Conservation (phyloP, 2,888 invertebrate genomes). For the Dynastes hyllus region DNA sequence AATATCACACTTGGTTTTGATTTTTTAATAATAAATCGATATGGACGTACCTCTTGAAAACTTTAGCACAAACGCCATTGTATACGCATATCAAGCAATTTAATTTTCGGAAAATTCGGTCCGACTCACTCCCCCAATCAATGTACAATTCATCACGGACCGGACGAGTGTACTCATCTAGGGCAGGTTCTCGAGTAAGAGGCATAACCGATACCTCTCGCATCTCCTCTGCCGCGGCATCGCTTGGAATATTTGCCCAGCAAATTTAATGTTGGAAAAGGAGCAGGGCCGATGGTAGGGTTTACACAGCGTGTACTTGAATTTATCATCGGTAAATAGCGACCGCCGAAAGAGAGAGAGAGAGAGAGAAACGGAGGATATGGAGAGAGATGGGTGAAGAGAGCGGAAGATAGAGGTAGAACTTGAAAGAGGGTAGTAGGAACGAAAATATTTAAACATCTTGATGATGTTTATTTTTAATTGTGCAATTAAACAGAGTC, state of each 20-base stretch:
- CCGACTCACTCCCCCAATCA: conserved; percentile 37
- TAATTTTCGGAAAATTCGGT: conserved; percentile 41
- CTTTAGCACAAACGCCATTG: conserved; percentile 15
- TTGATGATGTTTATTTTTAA: conserved; percentile 56
- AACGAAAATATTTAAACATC: conserved; percentile 51
- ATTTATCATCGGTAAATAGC: conserved; percentile 48
- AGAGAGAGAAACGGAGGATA: neutral
- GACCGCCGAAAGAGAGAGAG: conserved; percentile 14
- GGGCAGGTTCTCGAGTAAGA: conserved; percentile 19
- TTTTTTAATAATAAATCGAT: neutral
- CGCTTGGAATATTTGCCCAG: conserved; percentile 41
- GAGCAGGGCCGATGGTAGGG: conserved; percentile 31
- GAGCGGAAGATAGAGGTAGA: neutral
- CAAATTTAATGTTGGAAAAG: conserved; percentile 46
- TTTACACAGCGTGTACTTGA: conserved; percentile 47
- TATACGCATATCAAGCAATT: conserved; percentile 30
- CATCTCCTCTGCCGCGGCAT: conserved; percentile 6
- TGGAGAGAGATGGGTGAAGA: neutral
- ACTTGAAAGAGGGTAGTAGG: neutral
- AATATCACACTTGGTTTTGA: neutral
- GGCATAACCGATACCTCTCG: conserved; percentile 15
- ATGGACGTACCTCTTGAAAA: conserved; percentile 4
- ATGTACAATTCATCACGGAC: conserved; percentile 41
- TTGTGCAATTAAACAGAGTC: conserved; percentile 55
- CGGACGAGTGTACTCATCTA: conserved; percentile 38